These are phyloP conservation scores for Calypte anna DNA, from an alignment of 2,113 vertebrate genomes.

Conservation along the genomic window DNA sequence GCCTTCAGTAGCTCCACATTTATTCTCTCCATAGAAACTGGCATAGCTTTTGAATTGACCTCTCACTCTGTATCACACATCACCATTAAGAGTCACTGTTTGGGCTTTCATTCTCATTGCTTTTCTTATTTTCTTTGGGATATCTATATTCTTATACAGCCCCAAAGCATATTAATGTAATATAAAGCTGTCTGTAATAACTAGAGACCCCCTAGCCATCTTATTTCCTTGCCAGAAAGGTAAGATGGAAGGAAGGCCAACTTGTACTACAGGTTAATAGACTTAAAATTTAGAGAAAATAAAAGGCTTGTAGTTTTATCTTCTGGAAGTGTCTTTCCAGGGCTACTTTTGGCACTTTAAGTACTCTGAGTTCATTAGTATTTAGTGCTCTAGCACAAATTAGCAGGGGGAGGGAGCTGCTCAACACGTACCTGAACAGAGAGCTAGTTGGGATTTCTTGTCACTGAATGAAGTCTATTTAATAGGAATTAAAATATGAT, in stretches of 20 bases:
- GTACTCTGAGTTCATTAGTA: not conserved
- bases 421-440: not conserved
- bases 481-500: not conserved
- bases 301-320: not conserved
- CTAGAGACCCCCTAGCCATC: not conserved
- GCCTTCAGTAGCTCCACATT: not conserved
- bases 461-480: not conserved
- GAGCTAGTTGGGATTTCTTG: not conserved
- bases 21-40: not conserved
- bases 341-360: not conserved
- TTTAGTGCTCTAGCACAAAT: not conserved
- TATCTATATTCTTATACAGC: not conserved
- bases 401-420: not conserved
- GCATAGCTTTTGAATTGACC: not conserved
- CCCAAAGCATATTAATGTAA: not conserved
- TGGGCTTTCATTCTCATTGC: not conserved
- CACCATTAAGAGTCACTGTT: not conserved
- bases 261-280: not conserved
- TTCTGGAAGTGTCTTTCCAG: not conserved
- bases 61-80: not conserved
- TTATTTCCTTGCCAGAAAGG: not conserved
- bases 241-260: not conserved
- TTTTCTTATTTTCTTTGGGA: not conserved
- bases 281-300: not conserved
- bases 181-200: not conserved